Evolutionary conservation across 2,113 vertebrate genomes (phyloP).

Genomic region (Platysteira castanea): DNA sequence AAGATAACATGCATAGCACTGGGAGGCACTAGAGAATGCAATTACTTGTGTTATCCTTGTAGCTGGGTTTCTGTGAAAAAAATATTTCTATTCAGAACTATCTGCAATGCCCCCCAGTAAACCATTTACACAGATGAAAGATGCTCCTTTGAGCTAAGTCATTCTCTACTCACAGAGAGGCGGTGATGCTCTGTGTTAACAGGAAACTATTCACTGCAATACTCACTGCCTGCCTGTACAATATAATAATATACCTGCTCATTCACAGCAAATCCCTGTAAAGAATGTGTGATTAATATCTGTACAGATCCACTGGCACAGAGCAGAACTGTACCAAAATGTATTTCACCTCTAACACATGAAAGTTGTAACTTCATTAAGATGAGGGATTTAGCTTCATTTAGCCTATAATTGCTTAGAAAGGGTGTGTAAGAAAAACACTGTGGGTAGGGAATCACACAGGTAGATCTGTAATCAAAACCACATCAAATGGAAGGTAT

Average conservation of each 20-base stretch:
- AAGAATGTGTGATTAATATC: constrained; percentile 10
- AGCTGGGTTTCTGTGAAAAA: constrained; percentile 14
- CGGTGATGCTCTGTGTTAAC: neutral
- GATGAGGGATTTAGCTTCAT: neutral
- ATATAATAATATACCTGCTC: constrained; percentile 21
- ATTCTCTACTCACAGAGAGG: neutral
- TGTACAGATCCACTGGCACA: neutral
- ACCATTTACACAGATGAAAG: constrained; percentile 5
- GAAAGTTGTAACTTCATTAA: neutral
- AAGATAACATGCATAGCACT: constrained; percentile 12
- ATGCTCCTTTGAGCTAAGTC: neutral
- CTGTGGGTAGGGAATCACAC: neutral
- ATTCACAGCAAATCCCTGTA: neutral
- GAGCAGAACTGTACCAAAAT: neutral
- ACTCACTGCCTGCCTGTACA: neutral
- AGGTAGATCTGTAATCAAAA: neutral
- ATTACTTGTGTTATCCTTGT: constrained; percentile 28
- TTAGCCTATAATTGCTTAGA: neutral
- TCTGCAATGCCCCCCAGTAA: constrained; percentile 5
- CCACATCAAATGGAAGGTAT: neutral
- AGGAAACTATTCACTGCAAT: constrained; percentile 19
- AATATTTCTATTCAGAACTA: neutral
- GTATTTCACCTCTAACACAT: neutral
- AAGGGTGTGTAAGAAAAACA: neutral
- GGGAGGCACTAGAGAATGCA: constrained; percentile 41